phyloP scores from a whole-genome alignment of 2,113 vertebrate genomes.

The cattle (Bos taurus) region DNA sequence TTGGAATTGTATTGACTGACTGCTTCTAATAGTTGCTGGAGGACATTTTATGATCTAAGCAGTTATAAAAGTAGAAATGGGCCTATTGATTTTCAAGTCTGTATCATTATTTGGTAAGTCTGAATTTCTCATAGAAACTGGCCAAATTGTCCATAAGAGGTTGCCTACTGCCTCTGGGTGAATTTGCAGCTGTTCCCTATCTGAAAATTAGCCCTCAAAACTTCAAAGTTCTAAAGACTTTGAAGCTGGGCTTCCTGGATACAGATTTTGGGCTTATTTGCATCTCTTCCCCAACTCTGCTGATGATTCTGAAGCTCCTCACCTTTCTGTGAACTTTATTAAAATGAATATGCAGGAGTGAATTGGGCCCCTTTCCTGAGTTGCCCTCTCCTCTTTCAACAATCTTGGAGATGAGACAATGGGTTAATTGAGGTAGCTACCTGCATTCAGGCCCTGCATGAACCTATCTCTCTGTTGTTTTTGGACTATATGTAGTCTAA shows the following conservation, averaged over 20 bases:
- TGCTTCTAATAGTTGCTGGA: not conserved
- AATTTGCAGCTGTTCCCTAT: constrained; percentile 45
- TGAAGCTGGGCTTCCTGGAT: not conserved
- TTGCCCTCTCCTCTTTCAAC: constrained; percentile 45
- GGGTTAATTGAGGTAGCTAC: constrained; percentile 54
- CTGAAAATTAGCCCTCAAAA: constrained; percentile 39
- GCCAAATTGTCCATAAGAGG: constrained; percentile 39
- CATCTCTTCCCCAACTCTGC: constrained; percentile 47
- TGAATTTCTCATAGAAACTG: constrained; percentile 56
- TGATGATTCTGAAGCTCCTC: constrained; percentile 54
- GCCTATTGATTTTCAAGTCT: constrained; percentile 12
- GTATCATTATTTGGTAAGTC: constrained; percentile 58
- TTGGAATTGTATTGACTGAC: not conserved
- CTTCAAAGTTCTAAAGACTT: constrained; percentile 19
- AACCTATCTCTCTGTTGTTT: constrained; percentile 56
- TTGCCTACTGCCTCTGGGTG: constrained; percentile 50
- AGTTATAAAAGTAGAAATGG: constrained; percentile 27
- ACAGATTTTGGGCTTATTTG: constrained; percentile 47
- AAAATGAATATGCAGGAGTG: constrained; percentile 17
- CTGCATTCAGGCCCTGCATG: not conserved
- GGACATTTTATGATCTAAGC: not conserved
- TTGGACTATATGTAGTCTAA: constrained; percentile 33
- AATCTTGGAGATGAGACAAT: constrained; percentile 59
- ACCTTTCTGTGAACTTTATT: constrained; percentile 71
- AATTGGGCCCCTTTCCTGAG: constrained; percentile 32